Evolutionary conservation across 37 sponge, comb jelly and placozoan genomes (phyloP).

Genomic region (Oopsacas minuta): DNA sequence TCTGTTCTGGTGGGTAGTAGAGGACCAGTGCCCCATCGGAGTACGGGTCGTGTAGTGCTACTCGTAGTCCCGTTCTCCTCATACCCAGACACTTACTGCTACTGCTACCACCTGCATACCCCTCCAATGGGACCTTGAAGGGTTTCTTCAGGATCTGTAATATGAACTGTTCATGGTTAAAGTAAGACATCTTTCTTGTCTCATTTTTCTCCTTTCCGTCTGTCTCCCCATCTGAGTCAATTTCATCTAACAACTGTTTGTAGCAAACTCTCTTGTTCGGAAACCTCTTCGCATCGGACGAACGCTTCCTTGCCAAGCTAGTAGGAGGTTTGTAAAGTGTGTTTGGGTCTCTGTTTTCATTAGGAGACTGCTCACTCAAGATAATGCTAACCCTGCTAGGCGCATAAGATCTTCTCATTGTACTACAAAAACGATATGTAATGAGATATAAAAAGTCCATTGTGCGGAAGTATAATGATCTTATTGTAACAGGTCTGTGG

Average conservation of each 20-base stretch:
- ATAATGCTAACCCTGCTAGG: neutral
- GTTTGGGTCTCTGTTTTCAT: neutral
- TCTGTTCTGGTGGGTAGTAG: slow-evolving; percentile 52
- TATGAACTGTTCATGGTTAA: neutral
- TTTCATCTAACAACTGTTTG: neutral
- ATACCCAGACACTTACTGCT: slow-evolving; percentile 64
- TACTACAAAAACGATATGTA: too few relatives aligned
- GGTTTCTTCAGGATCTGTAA: slow-evolving; percentile 59
- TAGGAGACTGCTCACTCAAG: neutral
- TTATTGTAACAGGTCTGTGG: too few relatives aligned
- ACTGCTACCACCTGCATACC: slow-evolving; percentile 36
- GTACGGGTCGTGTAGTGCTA: slow-evolving; percentile 75
- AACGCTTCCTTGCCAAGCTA: neutral
- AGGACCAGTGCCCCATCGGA: slow-evolving; percentile 82
- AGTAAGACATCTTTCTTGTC: neutral
- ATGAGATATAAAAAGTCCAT: too few relatives aligned
- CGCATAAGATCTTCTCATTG: neutral
- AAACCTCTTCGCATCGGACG: neutral
- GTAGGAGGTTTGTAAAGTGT: neutral
- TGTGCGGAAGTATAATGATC: too few relatives aligned
- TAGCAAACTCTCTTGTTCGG: neutral
- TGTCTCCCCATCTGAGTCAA: neutral
- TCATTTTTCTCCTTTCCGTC: neutral
- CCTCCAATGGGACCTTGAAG: slow-evolving; percentile 80
- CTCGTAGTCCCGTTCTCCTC: slow-evolving; percentile 35